Conservation (phyloP, 2,888 invertebrate genomes). For the Entomobrya multifasciata region DNA sequence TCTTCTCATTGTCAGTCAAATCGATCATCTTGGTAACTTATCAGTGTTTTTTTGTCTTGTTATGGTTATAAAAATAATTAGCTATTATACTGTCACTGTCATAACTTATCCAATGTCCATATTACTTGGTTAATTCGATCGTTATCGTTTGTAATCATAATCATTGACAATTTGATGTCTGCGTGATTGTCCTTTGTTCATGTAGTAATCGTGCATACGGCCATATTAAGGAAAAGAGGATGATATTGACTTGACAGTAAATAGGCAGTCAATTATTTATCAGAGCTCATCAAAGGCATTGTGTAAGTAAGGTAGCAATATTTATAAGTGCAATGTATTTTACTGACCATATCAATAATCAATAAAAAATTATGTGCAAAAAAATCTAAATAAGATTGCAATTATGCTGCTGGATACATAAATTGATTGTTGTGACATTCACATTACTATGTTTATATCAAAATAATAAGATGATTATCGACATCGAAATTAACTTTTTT, state of each 20-base stretch:
- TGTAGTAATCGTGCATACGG: too few species aligned
- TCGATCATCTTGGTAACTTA: neutral
- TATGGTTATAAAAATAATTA: slow-evolving; percentile 5
- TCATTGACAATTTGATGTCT: neutral
- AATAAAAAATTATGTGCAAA: neutral
- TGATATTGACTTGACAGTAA: too few species aligned
- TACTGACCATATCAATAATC: neutral
- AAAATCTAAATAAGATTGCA: slow-evolving; percentile 11
- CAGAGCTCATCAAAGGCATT: too few species aligned
- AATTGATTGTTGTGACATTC: neutral
- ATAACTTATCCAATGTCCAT: slow-evolving; percentile 36
- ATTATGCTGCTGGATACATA: neutral
- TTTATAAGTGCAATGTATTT: neutral
- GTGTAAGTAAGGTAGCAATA: neutral
- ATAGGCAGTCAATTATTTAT: too few species aligned
- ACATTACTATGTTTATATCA: too few species aligned
- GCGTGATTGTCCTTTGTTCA: too few species aligned
- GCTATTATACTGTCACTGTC: slow-evolving; percentile 19
- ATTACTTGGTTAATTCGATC: slow-evolving; percentile 22
- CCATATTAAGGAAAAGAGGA: too few species aligned
- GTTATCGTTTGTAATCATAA: slow-evolving; percentile 38
- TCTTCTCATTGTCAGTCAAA: neutral
- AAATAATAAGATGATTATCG: slow-evolving; percentile 31
- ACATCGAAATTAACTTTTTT: too few species aligned
- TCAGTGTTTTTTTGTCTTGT: neutral